Conservation (phyloP, 2,113 vertebrate species). For the Halcyon malimbica region DNA sequence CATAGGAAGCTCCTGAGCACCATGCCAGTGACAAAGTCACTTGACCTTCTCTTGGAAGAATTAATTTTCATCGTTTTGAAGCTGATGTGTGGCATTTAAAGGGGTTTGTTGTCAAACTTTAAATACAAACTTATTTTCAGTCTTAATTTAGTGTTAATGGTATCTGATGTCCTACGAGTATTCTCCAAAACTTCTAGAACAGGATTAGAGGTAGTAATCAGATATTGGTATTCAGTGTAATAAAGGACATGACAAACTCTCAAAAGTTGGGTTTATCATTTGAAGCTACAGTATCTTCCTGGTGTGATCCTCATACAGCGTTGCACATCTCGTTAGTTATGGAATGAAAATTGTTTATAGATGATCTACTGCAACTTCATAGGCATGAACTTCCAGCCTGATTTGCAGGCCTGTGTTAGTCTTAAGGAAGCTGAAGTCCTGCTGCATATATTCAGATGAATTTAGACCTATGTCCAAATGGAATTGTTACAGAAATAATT, state of each 20-base stretch:
- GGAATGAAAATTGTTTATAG: not conserved
- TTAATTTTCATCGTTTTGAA: not conserved
- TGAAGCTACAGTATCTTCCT: not conserved
- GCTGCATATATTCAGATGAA: not conserved
- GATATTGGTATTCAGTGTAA: not conserved
- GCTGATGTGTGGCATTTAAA: not conserved
- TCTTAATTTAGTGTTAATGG: not conserved
- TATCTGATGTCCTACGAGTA: not conserved
- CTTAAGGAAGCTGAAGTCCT: not conserved
- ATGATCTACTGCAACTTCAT: not conserved
- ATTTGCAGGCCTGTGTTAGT: not conserved
- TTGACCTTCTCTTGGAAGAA: not conserved
- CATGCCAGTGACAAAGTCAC: not conserved
- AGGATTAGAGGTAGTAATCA: not conserved
- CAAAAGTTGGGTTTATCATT: not conserved
- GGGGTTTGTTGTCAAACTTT: not conserved
- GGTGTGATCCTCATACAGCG: not conserved
- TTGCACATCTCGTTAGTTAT: not conserved
- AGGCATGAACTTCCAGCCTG: not conserved
- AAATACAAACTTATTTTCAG: not conserved
- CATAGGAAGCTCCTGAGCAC: not conserved
- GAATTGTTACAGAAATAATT: not conserved
- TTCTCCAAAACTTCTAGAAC: not conserved
- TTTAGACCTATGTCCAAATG: not conserved
- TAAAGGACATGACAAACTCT: not conserved